phyloP scores from a whole-genome alignment of 30 jellyfish, hydroid and myxozoan genomes.

The Hydractinia echinata region DNA sequence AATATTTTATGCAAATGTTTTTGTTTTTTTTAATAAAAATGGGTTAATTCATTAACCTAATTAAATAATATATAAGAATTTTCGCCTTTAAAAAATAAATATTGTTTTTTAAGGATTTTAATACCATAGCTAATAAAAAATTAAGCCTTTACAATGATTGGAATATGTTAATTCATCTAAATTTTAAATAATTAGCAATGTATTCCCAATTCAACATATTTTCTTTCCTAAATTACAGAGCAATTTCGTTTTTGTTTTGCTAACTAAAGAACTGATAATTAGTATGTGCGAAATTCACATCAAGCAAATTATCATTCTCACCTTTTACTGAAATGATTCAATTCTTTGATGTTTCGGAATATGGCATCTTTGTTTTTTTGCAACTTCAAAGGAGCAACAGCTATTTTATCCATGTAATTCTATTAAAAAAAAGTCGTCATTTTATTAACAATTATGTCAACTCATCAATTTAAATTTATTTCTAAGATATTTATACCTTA shows the following conservation, averaged over 20 bases:
- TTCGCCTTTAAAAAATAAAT: too few relatives aligned
- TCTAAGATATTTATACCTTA: constrained; percentile 41
- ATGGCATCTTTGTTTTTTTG: constrained; percentile 68
- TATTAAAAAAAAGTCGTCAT: constrained; percentile 24
- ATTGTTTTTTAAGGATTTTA: too few relatives aligned
- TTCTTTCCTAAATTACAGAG: not conserved
- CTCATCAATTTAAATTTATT: not conserved
- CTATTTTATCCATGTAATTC: constrained; percentile 76
- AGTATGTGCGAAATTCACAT: too few relatives aligned
- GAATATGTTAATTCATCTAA: too few relatives aligned
- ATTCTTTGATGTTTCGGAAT: constrained; percentile 73
- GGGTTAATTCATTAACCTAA: too few relatives aligned
- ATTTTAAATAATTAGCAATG: not conserved
- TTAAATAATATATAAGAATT: too few relatives aligned
- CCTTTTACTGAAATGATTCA: constrained; percentile 57
- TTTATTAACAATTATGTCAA: not conserved
- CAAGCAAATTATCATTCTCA: not conserved
- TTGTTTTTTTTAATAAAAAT: too few relatives aligned
- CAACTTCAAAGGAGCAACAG: constrained; percentile 75
- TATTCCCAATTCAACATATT: not conserved
- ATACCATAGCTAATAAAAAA: too few relatives aligned
- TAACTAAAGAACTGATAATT: not conserved
- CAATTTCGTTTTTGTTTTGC: not conserved
- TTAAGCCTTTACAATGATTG: too few relatives aligned
- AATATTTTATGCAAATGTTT: too few relatives aligned